These are phyloP conservation scores for Polia nebulosa DNA, from an alignment of 2,888 invertebrate genomes.

Conservation along the genomic window DNA sequence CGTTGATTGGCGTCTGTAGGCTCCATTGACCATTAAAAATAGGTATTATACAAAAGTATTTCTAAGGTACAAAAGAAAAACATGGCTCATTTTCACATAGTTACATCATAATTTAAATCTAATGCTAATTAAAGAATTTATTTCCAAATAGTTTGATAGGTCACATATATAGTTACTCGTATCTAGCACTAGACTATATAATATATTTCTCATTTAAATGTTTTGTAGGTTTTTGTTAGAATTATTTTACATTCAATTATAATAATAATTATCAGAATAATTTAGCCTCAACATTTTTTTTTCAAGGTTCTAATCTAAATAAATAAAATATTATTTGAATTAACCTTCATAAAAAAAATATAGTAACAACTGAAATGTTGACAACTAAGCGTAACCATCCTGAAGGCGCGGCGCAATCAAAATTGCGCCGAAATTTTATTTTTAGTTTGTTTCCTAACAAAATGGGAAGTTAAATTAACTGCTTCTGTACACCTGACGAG, in stretches of 20 bases:
- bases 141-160: background rate
- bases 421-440: no score
- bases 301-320: background rate
- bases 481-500: no score
- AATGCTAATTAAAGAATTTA: background rate
- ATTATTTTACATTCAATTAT: background rate
- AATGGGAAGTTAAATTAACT: no score
- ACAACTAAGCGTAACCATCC: no score
- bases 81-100: constrained; percentile 55
- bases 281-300: background rate
- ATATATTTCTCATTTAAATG: background rate
- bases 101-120: constrained; percentile 37
- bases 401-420: no score
- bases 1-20: background rate
- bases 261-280: background rate
- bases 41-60: constrained; percentile 6
- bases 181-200: background rate
- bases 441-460: no score
- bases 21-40: background rate
- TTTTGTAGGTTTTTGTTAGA: background rate
- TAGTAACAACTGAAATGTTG: background rate
- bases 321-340: background rate
- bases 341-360: background rate
- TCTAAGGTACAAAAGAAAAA: constrained; percentile 32
- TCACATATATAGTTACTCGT: background rate